phyloP scores from a whole-genome alignment of 2,797 vertebrate species.

The Enteromius mattozi region DNA sequence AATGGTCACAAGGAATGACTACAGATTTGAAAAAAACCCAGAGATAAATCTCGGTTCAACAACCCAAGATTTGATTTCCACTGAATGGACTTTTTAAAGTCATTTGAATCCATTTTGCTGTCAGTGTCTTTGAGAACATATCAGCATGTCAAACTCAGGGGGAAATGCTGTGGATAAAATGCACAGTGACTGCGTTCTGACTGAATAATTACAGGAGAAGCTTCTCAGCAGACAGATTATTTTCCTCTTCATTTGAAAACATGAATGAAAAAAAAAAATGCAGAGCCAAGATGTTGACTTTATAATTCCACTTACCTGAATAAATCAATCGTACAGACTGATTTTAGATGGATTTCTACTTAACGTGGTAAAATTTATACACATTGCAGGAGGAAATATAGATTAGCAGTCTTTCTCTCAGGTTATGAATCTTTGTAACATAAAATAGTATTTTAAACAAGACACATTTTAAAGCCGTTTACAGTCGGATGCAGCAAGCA shows the following conservation, averaged over 20 bases:
- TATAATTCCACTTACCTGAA: constrained; percentile 34
- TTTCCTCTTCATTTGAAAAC: constrained; percentile 47
- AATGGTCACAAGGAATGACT: constrained; percentile 67
- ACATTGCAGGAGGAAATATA: constrained; percentile 33
- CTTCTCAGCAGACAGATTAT: constrained; percentile 47
- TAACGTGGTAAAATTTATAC: constrained; percentile 21
- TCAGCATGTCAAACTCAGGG: constrained; percentile 49
- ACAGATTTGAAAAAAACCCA: constrained; percentile 62
- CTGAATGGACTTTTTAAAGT: constrained; percentile 63
- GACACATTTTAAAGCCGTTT: constrained; percentile 17
- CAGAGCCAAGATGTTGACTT: constrained; percentile 34
- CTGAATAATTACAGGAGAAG: constrained; percentile 56
- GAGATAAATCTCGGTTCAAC: constrained; percentile 64
- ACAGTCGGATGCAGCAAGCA: not conserved
- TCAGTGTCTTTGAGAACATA: constrained; percentile 61
- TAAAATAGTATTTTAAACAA: constrained; percentile 8
- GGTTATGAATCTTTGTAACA: constrained; percentile 22
- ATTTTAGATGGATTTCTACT: constrained; percentile 30
- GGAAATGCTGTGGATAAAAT: constrained; percentile 53
- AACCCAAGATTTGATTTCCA: constrained; percentile 66
- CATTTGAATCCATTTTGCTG: constrained; percentile 64
- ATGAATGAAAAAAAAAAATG: constrained; percentile 6
- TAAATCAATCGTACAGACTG: constrained; percentile 15
- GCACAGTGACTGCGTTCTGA: constrained; percentile 33
- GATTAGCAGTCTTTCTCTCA: constrained; percentile 31